Evolutionary conservation across 2,113 vertebrate genomes (phyloP).

Genomic region (Fulica atra): DNA sequence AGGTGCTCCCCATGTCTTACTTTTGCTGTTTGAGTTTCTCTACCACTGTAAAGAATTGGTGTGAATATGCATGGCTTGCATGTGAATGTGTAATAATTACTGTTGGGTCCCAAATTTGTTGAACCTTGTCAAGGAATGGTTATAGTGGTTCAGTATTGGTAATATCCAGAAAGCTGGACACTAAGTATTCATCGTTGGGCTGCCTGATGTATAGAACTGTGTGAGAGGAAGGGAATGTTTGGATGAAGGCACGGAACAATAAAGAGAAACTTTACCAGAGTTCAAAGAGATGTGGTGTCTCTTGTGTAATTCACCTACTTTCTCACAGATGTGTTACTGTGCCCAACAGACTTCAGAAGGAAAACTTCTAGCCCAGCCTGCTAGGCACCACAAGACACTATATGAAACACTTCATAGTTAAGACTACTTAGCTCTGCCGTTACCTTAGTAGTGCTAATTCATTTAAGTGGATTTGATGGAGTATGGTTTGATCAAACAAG

Average conservation of each 20-base stretch:
- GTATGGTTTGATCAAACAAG: background rate
- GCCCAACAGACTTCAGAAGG: background rate
- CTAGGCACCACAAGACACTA: background rate
- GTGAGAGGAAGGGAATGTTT: background rate
- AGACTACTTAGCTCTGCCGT: constrained; percentile 60
- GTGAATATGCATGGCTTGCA: background rate
- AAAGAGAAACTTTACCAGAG: background rate
- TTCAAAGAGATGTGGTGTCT: background rate
- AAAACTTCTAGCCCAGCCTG: background rate
- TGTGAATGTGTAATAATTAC: background rate
- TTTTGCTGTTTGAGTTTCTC: background rate
- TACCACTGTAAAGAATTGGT: background rate
- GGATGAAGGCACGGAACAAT: background rate
- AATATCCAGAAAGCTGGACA: background rate
- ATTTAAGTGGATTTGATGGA: constrained; percentile 43
- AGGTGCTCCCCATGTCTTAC: background rate
- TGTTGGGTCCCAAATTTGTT: background rate
- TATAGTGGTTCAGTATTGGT: background rate
- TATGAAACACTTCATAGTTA: background rate
- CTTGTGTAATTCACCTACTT: background rate
- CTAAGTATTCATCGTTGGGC: background rate
- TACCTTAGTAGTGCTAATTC: constrained; percentile 60
- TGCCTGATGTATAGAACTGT: background rate
- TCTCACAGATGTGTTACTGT: background rate
- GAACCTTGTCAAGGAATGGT: background rate